Conservation (phyloP, 2,888 invertebrate species). For the Sphaerophoria rueppellii region DNA sequence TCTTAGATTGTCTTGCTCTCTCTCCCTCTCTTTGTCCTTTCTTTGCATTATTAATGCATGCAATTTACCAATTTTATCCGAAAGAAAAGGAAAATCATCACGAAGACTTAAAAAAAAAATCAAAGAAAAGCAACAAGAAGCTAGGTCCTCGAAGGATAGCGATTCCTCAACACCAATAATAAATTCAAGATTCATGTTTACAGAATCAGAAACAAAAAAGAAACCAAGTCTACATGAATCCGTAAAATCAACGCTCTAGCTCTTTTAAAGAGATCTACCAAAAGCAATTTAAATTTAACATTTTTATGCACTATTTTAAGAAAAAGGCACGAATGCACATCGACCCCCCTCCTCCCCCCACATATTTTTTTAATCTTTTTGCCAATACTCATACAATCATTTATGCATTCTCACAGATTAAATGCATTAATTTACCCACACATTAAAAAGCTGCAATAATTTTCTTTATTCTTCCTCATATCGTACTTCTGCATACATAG, state of each 20-base stretch:
- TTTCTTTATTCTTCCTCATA: constrained; percentile 57
- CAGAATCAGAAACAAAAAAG: not conserved
- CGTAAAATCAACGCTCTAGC: not conserved
- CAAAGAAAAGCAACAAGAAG: not conserved
- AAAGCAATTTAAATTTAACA: constrained; percentile 33
- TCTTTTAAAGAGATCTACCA: constrained; percentile 2
- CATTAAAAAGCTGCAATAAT: constrained; percentile 52
- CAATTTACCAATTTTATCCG: constrained; percentile 57
- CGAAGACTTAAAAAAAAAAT: not conserved
- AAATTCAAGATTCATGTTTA: not conserved
- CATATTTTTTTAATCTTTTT: not conserved
- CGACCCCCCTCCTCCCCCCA: not conserved
- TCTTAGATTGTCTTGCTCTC: not conserved
- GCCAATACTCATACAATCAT: constrained; percentile 16
- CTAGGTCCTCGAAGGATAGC: not conserved
- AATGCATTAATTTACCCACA: constrained; percentile 70
- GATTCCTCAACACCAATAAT: not conserved
- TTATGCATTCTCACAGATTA: constrained; percentile 54
- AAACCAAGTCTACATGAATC: constrained; percentile 49
- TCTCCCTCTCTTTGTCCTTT: constrained; percentile 4
- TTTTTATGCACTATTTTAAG: constrained; percentile 55
- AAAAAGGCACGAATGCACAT: not conserved
- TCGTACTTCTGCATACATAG: constrained; percentile 41
- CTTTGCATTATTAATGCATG: constrained; percentile 51
- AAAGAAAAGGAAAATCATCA: constrained; percentile 28